Base-by-base conservation (phyloP, 1,140 invertebrate genomes). In the Pseudomyrmex concolor region DNA sequence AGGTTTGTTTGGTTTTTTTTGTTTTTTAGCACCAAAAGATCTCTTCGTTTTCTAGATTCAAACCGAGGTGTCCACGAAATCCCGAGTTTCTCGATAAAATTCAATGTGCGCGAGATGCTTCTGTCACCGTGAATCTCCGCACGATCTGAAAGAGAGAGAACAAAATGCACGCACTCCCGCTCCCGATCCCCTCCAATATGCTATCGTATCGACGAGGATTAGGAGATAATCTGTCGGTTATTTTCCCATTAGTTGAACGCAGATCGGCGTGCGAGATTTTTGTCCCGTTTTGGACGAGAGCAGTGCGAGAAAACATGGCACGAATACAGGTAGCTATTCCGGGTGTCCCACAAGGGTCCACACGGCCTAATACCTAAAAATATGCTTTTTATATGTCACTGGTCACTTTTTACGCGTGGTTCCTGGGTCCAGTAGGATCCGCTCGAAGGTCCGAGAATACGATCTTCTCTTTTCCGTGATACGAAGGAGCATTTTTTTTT, bases 371-470 rank as follows among this genome's bases (percentile, higher is more conserved):
- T 93, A 81, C 92, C 87, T 86, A 45, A 91, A 94, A 93, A 92
- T 93, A 93, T 94, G 93, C 92, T 92, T 90, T 93, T 94, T 93
- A 94, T 94, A 93, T 94, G 93, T 94, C 93, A 93, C 91, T 94
- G 90, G 90, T 92, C 92, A 93, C 92, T 93, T 94, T 91, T 88
- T 91, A 85, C 83, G 0, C 84, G 66, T 43, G 83, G 68, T 91
- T 90, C 76, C 68, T 64, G 68, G 88, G 86, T 90, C 86, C 86
- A 86, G 60, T 71, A 57, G 84, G 67, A 57, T 13, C 73, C 71
- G 60, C 86, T 34, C 51, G 43, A 63, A 74, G 51, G 83, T 83
- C 45, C 43, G 67, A 82, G 81, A 80, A 81, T 74, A 45, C 60
- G 85, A 89, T 90, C 43, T 34, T 60, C 22, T 43, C n/a, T 8